phyloP scores from a whole-genome alignment of 2,888 invertebrate genomes.

The Diloba caeruleocephala region DNA sequence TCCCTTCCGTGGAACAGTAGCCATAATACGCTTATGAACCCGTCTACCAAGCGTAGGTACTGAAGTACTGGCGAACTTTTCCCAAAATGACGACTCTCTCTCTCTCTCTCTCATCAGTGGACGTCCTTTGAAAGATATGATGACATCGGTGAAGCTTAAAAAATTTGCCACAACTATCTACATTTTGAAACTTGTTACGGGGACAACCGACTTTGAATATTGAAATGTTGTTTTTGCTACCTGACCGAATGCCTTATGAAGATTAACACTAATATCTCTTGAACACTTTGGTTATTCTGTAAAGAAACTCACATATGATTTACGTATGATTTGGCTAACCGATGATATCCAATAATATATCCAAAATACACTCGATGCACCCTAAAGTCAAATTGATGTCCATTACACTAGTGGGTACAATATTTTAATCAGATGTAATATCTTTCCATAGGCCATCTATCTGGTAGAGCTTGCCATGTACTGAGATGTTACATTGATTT shows the following conservation, averaged over 20 bases:
- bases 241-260: not conserved
- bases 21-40: no score
- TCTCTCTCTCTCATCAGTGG: no score
- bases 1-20: no score
- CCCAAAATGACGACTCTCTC: no score
- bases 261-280: not conserved
- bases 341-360: constrained; percentile 28
- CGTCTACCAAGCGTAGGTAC: no score
- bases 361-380: constrained; percentile 13
- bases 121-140: no score
- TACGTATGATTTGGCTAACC: no score
- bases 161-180: no score
- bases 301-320: constrained; percentile 13
- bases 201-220: not conserved
- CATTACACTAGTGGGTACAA: constrained; percentile 14
- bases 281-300: not conserved
- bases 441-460: constrained; percentile 5
- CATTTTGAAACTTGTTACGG: no score
- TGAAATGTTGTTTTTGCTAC: not conserved
- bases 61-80: no score
- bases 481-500: constrained; percentile 1
- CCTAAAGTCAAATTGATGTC: constrained; percentile 39
- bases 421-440: constrained; percentile 12
- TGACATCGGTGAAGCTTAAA: no score
- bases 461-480: not conserved